These are phyloP conservation scores for Ariolimax columbianus DNA, from an alignment of 2,888 invertebrate genomes.

Conservation along the genomic window DNA sequence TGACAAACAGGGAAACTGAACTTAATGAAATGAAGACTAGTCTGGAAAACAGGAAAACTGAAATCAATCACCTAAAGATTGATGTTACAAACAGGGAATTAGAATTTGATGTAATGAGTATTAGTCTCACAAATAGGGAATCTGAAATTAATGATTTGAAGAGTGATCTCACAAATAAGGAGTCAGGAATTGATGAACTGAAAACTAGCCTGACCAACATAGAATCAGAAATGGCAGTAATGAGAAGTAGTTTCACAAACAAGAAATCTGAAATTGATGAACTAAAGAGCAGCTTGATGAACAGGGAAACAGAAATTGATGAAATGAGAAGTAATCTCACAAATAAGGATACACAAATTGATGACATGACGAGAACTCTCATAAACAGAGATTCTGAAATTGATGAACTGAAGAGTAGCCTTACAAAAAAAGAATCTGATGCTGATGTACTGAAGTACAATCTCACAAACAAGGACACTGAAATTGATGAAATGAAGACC, in stretches of 20 bases:
- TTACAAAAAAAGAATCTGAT: conserved; percentile 1
- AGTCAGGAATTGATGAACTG: neutral
- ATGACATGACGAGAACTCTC: neutral
- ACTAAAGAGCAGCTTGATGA: neutral
- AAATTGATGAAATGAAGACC: conserved; percentile 51
- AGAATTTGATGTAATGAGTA: neutral
- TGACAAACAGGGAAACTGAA: conserved; percentile 39
- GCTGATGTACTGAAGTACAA: conserved; percentile 30
- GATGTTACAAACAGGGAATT: conserved; percentile 1
- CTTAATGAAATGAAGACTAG: conserved; percentile 47
- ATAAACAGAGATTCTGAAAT: conserved; percentile 8
- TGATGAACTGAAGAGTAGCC: neutral
- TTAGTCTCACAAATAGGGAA: conserved; percentile 1
- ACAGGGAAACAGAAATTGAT: conserved; percentile 16
- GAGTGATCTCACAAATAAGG: neutral
- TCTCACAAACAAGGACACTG: conserved; percentile 34
- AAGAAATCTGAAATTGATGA: conserved; percentile 2
- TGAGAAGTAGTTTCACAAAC: neutral
- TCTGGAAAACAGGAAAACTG: conserved; percentile 20
- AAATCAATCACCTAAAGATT: neutral
- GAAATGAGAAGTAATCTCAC: neutral
- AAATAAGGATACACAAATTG: conserved; percentile 14
- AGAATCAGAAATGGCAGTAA: neutral
- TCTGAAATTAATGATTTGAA: neutral
- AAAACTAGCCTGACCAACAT: neutral